phyloP scores from a whole-genome alignment of 2,888 invertebrate species.

The Ophioninae sp. region DNA sequence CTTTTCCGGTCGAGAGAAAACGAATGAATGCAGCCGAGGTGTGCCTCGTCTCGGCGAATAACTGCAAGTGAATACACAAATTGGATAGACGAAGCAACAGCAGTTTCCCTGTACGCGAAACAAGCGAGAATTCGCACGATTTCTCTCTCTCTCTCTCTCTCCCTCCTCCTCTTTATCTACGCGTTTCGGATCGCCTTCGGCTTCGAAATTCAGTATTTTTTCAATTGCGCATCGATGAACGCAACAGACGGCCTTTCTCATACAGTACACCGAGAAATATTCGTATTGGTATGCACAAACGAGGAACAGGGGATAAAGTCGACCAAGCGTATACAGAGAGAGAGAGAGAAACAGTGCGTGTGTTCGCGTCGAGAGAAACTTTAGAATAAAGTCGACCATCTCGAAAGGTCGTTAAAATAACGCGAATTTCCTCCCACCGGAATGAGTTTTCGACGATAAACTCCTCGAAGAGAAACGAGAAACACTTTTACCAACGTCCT shows the following conservation, averaged over 20 bases:
- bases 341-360: too few species aligned
- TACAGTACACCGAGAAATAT: slow-evolving; percentile 64
- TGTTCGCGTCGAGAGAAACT: slow-evolving; percentile 13
- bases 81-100: slow-evolving; percentile 11
- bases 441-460: slow-evolving; percentile 4
- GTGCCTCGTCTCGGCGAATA: background rate
- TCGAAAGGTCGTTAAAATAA: slow-evolving; percentile 21
- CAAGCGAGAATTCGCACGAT: slow-evolving; percentile 39
- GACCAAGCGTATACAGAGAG: slow-evolving; percentile 40
- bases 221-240: slow-evolving; percentile 74
- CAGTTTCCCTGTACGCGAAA: slow-evolving; percentile 7
- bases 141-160: slow-evolving; percentile 14
- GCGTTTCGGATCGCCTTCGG: slow-evolving; percentile 61
- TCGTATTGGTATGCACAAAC: slow-evolving; percentile 41
- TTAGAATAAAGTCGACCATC: slow-evolving; percentile 28
- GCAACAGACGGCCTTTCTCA: slow-evolving; percentile 77
- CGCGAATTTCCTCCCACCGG: slow-evolving; percentile 13
- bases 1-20: too few species aligned
- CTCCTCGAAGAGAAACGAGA: background rate
- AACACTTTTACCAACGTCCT: background rate
- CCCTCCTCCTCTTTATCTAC: slow-evolving; percentile 8
- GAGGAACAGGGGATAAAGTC: slow-evolving; percentile 47
- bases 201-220: slow-evolving; percentile 73
- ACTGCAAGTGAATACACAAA: slow-evolving; percentile 26
- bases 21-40: background rate